These are phyloP conservation scores for Istiophorus platypterus DNA, from an alignment of 2,113 vertebrate species.

Conservation along the genomic window DNA sequence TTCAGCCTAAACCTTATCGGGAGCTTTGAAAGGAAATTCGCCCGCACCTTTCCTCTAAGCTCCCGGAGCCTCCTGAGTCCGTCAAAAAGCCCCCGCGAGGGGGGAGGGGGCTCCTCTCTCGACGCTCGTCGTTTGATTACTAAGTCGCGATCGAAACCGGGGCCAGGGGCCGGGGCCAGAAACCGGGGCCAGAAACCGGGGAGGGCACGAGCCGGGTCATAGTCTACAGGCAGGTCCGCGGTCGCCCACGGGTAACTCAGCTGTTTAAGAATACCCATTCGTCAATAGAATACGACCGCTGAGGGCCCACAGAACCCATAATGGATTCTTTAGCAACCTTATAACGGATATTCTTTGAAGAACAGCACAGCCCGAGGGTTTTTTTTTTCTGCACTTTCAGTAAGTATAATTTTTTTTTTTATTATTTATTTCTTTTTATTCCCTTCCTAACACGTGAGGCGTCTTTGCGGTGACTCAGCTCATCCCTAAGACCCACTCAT, in stretches of 20 bases:
- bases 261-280: slow-evolving; percentile 30
- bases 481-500: slow-evolving; percentile 31
- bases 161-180: too few species aligned
- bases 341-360: slow-evolving; percentile 61
- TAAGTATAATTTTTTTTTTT: neutral
- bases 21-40: slow-evolving; percentile 19
- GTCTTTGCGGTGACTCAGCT: slow-evolving; percentile 46
- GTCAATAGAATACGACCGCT: slow-evolving; percentile 43
- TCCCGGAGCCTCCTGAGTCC: neutral
- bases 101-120: neutral
- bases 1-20: slow-evolving; percentile 4
- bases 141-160: slow-evolving; percentile 28
- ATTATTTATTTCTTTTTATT: neutral
- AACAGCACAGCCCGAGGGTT: slow-evolving; percentile 18
- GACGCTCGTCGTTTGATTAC: slow-evolving; percentile 22
- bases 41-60: neutral
- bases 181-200: neutral
- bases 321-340: slow-evolving; percentile 58
- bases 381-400: neutral
- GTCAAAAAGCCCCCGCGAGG: neutral
- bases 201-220: neutral
- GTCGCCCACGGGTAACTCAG: neutral
- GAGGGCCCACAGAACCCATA: slow-evolving; percentile 48
- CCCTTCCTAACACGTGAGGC: slow-evolving; percentile 39
- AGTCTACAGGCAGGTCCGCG: slow-evolving; percentile 4